Base-by-base conservation (phyloP, 2,888 invertebrate species). In the Scrobipalpa atriplicella region DNA sequence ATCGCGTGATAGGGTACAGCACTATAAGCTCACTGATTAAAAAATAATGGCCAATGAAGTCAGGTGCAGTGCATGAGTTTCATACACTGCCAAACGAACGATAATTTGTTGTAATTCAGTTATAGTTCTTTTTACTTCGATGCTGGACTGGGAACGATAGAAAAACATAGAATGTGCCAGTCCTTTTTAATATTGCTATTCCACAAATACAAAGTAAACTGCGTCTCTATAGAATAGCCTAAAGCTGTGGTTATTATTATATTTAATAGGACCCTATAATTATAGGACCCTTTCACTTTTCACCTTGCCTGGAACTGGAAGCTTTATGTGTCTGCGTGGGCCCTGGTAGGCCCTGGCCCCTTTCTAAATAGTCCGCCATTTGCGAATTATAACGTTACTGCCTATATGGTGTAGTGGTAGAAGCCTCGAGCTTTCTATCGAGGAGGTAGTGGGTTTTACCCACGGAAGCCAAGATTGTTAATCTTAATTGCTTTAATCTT, bases 1-100 rank as follows among this genome's bases (percentile, higher is more conserved):
- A 63, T 80, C 67, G 79, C 82, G 80, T 81, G 81, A 81, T 78
- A 81, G 81, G 80, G 74, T 51, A 62, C 41, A 10, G 11, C 16
- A 7, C 52, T 64, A 68, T 68, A 64, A 47, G 62, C 52, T 64
- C 54, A 64, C 47, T 66, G 66, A 66, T 68, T 68, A 68, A 68
- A 62, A 61, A 54, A 62, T 66, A 68, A 66, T 62, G 16, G 54
- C 36, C 62, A 47, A 66, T 56, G 18, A 19, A 64, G 56, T 54
- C 66, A 68, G 66, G 51, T 68, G 62, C 21, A 21, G 36, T 5
- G 29, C 13, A 58, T 58, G n/a, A 29, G 13, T 47, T 10, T 6
- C 6, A n/a, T 47, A 47, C 47, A 47, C 47, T 16, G 47, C 47
- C 47, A 47, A 47, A 47, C 8, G 47, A n/a, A 16, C 6, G 10